These are phyloP conservation scores for Cavia porcellus DNA, from an alignment of 2,113 vertebrate species.

Conservation along the genomic window DNA sequence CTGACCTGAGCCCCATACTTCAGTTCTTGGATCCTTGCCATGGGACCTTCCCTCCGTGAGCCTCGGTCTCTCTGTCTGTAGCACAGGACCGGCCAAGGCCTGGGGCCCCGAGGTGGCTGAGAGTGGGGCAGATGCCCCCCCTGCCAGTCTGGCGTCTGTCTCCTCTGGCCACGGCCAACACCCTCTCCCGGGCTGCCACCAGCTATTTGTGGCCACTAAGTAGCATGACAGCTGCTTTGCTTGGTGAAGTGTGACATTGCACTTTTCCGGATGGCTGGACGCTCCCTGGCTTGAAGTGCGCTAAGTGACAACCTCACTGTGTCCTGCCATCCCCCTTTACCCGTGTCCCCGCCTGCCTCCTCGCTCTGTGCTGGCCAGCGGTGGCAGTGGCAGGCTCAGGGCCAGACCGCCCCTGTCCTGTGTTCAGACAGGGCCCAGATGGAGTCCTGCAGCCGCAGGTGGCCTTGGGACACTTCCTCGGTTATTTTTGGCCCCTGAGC, in stretches of 20 bases:
- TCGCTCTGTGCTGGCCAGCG: not conserved
- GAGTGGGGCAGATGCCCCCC: not conserved
- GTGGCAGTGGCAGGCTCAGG: not conserved
- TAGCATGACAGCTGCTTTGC: slow-evolving; percentile 79
- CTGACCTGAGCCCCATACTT: rapidly evolving
- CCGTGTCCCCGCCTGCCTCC: not conserved
- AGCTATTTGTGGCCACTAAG: slow-evolving; percentile 71
- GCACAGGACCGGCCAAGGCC: not conserved
- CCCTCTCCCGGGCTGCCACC: slow-evolving; percentile 77
- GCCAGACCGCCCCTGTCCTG: not conserved
- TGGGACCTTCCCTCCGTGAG: rapidly evolving
- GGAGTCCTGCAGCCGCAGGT: slow-evolving; percentile 55
- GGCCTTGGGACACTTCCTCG: slow-evolving; percentile 41
- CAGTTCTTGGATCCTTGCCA: not conserved
- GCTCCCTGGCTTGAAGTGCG: slow-evolving; percentile 80
- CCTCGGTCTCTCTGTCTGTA: not conserved
- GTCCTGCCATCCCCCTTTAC: not conserved
- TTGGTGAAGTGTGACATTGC: slow-evolving; percentile 80
- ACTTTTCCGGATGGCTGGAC: slow-evolving; percentile 76
- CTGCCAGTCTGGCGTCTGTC: slow-evolving; percentile 77
- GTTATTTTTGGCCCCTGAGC: slow-evolving; percentile 72
- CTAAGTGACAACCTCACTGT: slow-evolving; percentile 55
- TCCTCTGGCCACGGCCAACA: slow-evolving; percentile 81
- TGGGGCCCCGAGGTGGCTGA: no score
- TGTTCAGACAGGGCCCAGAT: slow-evolving; percentile 57